Evolutionary conservation across 2,797 vertebrate genomes (phyloP).

Genomic region (Siniperca obscura): DNA sequence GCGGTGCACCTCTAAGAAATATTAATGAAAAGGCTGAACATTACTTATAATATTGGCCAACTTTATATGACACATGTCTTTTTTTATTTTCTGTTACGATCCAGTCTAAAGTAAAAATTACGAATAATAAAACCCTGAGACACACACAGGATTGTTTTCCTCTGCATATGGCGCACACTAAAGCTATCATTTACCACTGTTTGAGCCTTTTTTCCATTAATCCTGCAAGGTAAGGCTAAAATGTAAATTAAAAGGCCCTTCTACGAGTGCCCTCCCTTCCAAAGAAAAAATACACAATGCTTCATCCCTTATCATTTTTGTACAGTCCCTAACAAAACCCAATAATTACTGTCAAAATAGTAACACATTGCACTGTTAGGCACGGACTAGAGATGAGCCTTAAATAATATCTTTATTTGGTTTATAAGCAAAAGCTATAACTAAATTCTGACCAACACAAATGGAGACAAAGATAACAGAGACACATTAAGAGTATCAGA

Average conservation of each 20-base stretch:
- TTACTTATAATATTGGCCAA: neutral
- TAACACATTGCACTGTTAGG: neutral
- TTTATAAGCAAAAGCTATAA: constrained; percentile 55
- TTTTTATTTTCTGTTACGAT: neutral
- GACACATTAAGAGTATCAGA: constrained; percentile 28
- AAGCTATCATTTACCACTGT: neutral
- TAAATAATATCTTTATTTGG: constrained; percentile 66
- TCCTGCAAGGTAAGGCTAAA: neutral
- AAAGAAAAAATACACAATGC: neutral
- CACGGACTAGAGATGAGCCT: constrained; percentile 17
- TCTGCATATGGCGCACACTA: neutral
- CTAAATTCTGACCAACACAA: constrained; percentile 44
- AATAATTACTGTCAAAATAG: neutral
- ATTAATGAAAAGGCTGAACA: neutral
- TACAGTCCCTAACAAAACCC: neutral
- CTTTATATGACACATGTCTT: neutral
- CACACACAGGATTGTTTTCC: neutral
- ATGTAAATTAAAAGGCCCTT: neutral
- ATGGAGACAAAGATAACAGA: constrained; percentile 36
- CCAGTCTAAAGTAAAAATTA: neutral
- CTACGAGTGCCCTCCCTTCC: too few species aligned
- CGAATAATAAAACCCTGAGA: neutral
- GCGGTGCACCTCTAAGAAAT: neutral
- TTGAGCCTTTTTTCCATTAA: neutral
- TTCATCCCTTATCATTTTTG: neutral